A percentile compares a stretch with the other conserved stretches of the same genome.
Conservation (phyloP, 2,797 vertebrate genomes). For the Orestias chungarensis region DNA sequence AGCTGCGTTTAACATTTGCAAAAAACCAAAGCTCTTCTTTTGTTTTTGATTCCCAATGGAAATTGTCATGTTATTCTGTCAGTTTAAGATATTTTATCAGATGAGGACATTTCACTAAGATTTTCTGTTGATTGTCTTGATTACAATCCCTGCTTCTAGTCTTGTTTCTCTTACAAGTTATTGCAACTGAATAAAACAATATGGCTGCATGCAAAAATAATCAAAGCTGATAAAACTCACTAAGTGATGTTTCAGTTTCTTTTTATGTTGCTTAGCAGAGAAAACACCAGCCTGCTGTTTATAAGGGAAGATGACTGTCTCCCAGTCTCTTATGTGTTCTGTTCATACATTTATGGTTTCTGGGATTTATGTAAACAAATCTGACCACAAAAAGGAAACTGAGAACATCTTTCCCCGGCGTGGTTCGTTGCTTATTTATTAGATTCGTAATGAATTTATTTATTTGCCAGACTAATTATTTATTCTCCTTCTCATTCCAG, state of each 20-base stretch:
- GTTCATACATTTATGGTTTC: background rate
- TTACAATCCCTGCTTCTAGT: background rate
- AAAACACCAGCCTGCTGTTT: background rate
- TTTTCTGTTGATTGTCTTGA: background rate
- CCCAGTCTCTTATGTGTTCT: background rate
- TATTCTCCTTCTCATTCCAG: background rate
- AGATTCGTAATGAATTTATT: slow-evolving; percentile 4
- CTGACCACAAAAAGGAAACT: background rate
- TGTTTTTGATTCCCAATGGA: background rate
- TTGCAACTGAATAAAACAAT: background rate
- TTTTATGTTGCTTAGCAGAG: background rate
- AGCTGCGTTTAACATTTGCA: background rate
- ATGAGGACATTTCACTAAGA: too few relatives aligned
- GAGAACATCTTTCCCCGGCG: background rate
- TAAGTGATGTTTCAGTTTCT: background rate
- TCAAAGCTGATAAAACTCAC: background rate
- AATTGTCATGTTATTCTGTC: background rate
- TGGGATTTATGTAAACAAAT: slow-evolving; percentile 4
- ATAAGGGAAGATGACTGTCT: background rate
- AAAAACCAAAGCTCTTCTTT: background rate
- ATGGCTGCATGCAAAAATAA: background rate
- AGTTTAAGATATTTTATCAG: too few relatives aligned
- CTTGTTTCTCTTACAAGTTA: background rate
- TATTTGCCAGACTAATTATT: background rate
- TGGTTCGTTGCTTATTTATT: background rate